These are phyloP conservation scores for Euplagia quadripunctaria DNA, from an alignment of 2,888 invertebrate species.

Conservation along the genomic window DNA sequence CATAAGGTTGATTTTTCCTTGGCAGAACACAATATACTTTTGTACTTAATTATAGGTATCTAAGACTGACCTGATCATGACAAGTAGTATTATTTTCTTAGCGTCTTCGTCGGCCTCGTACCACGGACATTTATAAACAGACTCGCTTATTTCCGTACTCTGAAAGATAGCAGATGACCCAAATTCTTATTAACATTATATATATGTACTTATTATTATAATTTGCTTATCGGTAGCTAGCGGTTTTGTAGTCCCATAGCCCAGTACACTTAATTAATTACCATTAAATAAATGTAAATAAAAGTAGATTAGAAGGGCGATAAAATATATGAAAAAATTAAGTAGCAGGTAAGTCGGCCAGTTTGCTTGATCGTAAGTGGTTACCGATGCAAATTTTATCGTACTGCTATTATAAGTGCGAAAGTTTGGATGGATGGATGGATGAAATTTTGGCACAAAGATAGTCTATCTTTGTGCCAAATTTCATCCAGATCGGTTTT, in stretches of 20 bases:
- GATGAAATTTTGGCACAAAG: too few relatives aligned
- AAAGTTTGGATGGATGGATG: too few relatives aligned
- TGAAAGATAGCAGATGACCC: constrained; percentile 49
- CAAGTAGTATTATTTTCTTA: constrained; percentile 63
- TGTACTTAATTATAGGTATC: background rate
- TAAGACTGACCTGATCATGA: constrained; percentile 63
- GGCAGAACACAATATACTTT: background rate
- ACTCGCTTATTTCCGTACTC: constrained; percentile 66
- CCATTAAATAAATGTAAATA: background rate
- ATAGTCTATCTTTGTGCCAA: too few relatives aligned
- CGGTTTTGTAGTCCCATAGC: background rate
- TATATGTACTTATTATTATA: background rate
- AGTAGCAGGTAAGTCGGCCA: too few relatives aligned
- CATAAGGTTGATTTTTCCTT: background rate
- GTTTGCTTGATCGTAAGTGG: too few relatives aligned
- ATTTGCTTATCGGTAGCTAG: background rate
- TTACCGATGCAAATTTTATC: too few relatives aligned
- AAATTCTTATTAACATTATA: background rate
- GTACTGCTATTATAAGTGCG: too few relatives aligned
- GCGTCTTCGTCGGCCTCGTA: constrained; percentile 60
- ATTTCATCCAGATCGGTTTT: too few relatives aligned
- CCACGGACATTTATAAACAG: constrained; percentile 70
- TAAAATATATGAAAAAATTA: too few relatives aligned
- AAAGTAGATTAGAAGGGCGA: background rate
- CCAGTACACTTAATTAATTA: background rate